Percentiles rank a stretch among this genome's conserved stretches.
These are phyloP conservation scores for Baccha elongata DNA, from an alignment of 2,888 invertebrate species.

Conservation along the genomic window DNA sequence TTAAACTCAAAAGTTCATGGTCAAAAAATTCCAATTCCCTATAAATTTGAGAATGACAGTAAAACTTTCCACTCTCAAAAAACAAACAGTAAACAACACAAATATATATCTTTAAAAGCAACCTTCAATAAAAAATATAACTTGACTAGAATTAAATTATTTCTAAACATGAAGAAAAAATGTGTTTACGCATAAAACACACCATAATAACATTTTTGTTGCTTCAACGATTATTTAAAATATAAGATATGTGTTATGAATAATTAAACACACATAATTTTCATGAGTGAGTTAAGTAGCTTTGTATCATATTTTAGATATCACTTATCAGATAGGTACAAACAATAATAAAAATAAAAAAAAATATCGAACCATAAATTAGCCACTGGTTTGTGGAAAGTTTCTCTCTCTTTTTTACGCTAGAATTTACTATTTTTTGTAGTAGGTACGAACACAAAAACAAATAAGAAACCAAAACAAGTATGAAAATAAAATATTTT, in stretches of 20 bases:
- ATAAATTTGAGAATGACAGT: background rate
- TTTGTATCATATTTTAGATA: constrained; percentile 3
- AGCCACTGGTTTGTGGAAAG: constrained; percentile 14
- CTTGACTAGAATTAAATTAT: constrained; percentile 49
- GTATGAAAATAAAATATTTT: background rate
- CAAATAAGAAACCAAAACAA: constrained; percentile 25
- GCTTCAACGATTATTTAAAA: background rate
- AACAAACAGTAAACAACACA: constrained; percentile 16
- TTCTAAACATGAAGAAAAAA: constrained; percentile 4
- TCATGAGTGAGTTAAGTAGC: background rate
- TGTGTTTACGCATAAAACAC: constrained; percentile 32
- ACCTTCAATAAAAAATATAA: constrained; percentile 46
- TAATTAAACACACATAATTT: constrained; percentile 11
- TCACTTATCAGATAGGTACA: background rate
- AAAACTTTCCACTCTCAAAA: constrained; percentile 32
- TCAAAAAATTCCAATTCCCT: background rate
- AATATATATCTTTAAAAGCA: constrained; percentile 23
- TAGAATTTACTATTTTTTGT: constrained; percentile 16
- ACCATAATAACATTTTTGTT: constrained; percentile 11
- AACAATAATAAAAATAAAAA: background rate
- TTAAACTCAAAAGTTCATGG: background rate
- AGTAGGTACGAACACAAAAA: background rate
- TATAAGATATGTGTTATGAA: constrained; percentile 25
- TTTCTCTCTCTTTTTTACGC: background rate
- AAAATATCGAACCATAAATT: constrained; percentile 13